Evolutionary conservation across 2,113 vertebrate species (phyloP).

Genomic region (Myotis lucifugus): DNA sequence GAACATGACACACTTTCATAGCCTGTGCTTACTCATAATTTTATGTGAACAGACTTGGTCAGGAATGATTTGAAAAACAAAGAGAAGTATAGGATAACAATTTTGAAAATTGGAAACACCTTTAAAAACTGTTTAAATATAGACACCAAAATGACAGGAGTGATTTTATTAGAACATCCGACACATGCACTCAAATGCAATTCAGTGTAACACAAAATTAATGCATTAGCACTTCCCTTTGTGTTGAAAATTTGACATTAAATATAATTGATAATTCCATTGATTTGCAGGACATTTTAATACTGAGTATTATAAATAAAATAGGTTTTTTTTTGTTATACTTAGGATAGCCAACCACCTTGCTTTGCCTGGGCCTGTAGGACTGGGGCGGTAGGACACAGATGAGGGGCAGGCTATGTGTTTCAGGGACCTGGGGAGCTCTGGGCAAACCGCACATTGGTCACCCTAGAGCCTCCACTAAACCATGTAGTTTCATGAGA

Average conservation of each 20-base stretch:
- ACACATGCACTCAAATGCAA: neutral
- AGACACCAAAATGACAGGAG: neutral
- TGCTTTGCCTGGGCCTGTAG: neutral
- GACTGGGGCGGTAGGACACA: too few species aligned
- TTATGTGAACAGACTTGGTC: neutral
- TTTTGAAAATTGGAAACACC: neutral
- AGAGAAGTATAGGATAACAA: neutral
- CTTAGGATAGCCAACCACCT: neutral
- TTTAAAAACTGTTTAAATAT: slow-evolving; percentile 21
- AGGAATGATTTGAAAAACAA: slow-evolving; percentile 5
- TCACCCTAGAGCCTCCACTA: neutral
- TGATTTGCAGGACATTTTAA: neutral
- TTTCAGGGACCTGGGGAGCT: neutral
- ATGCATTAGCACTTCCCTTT: neutral
- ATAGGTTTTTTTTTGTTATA: neutral
- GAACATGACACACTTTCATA: neutral
- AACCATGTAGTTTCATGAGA: neutral
- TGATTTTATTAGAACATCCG: neutral
- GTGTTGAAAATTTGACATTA: neutral
- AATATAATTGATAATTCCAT: neutral
- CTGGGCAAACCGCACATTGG: neutral
- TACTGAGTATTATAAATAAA: neutral
- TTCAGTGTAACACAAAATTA: neutral
- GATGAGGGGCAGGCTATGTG: fast-evolving
- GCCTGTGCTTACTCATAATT: neutral